Base-by-base conservation (phyloP, 2,888 invertebrate species). In the Archips crataeganus region DNA sequence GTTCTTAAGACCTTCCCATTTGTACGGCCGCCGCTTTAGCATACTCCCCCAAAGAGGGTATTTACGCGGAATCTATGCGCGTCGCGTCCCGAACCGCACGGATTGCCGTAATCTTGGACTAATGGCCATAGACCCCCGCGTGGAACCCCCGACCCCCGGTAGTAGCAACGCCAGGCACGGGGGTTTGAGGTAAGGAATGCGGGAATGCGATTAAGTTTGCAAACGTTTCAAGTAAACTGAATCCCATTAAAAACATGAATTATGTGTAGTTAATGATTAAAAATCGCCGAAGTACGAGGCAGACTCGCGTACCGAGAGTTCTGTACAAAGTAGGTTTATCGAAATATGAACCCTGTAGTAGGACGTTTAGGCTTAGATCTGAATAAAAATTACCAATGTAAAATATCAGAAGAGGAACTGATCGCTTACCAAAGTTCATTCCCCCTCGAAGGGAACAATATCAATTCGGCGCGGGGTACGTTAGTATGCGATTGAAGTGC, bases 401-500 rank as follows among this genome's bases (percentile, higher is more conserved):
- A 39, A 39, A 51, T 36, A 36, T 13, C 11, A 54, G 63, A 63
- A 42, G 34, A 39, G 23, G 6, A 23, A 45, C 36, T 47, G 47
- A 11, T 39, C n/a, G 39, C 39, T 3, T 5, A n/a, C n/a, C 34
- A 49, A 49, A 51, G 15, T 51, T 15, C 10, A 10, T 32, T 32
- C 32, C 54, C 54, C 49, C 15, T 32, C 32, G 8, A 15, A 6
- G 23, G 8, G 9, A 57, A 57, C 32, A 57, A 57, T 57, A 51
- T 65, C 11, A 51, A 36, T 65, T 49, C 54, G 11, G 4, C 39
- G 51, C 23, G 15, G 49, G 36, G 23, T 15, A 23, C 23, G 49
- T 66, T 54, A 54, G 66, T 54, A 54, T 66, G 66, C 54, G 13
- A 54, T 66, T 39, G 66, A 23, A 54, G 65, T 54, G 66, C 62